phyloP scores from a whole-genome alignment of 2,888 invertebrate genomes.

The Bellardia bayeri region DNA sequence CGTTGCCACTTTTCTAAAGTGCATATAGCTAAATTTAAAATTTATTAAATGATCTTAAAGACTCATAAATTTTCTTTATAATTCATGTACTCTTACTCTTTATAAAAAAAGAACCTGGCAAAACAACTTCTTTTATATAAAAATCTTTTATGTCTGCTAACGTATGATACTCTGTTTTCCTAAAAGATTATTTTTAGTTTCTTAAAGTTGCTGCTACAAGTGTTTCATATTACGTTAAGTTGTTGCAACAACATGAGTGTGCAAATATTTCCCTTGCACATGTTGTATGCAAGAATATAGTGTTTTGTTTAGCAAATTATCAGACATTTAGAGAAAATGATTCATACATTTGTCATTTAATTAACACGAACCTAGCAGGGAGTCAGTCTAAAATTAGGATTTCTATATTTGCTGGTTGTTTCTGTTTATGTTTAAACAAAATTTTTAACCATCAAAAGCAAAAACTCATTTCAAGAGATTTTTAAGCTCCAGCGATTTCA shows the following conservation, averaged over 20 bases:
- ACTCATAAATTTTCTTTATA: slow-evolving; percentile 53
- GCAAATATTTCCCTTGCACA: not conserved
- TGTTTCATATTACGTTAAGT: slow-evolving; percentile 18
- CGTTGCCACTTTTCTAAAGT: slow-evolving; percentile 45
- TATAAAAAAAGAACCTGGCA: not conserved
- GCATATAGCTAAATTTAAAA: slow-evolving; percentile 22
- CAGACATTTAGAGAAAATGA: slow-evolving; percentile 54
- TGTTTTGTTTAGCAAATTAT: slow-evolving; percentile 70
- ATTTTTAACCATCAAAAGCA: not conserved
- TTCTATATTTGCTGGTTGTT: not conserved
- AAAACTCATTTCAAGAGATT: too few relatives aligned
- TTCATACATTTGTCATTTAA: slow-evolving; percentile 58
- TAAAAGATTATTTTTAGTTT: slow-evolving; percentile 38
- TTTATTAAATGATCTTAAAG: slow-evolving; percentile 61
- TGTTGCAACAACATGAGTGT: not conserved
- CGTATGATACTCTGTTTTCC: slow-evolving; percentile 22
- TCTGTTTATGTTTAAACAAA: not conserved
- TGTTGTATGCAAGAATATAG: not conserved
- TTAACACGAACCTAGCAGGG: slow-evolving; percentile 26
- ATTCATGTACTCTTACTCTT: not conserved
- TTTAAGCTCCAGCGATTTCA: too few relatives aligned
- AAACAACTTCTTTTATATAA: not conserved
- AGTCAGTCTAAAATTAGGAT: slow-evolving; percentile 30
- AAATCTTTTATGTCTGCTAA: not conserved
- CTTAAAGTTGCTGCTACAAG: slow-evolving; percentile 24